A percentile compares a stretch with the other conserved stretches of the same genome.
Evolutionary conservation across 2,113 vertebrate genomes (phyloP).

Genomic region (Pycnonotus jocosus): DNA sequence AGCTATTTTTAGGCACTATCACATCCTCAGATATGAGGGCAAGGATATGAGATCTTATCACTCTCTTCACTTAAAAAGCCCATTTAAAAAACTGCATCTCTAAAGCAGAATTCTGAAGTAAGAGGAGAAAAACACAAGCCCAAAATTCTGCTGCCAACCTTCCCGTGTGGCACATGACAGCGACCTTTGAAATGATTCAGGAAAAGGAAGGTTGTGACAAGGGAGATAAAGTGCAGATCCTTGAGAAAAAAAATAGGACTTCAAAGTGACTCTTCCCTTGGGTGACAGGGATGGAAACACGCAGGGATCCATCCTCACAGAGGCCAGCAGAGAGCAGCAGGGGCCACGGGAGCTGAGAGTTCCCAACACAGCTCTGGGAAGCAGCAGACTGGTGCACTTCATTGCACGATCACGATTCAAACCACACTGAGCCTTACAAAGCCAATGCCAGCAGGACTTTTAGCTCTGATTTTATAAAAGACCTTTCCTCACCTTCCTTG

Average conservation of each 20-base stretch:
- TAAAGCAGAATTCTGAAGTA: background rate
- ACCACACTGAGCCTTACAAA: background rate
- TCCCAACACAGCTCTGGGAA: background rate
- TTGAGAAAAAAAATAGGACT: background rate
- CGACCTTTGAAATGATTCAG: background rate
- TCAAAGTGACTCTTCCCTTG: background rate
- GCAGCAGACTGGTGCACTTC: background rate
- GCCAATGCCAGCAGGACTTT: background rate
- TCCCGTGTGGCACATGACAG: background rate
- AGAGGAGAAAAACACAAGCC: background rate
- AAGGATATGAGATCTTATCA: background rate
- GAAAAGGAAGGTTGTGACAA: background rate
- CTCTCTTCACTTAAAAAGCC: background rate
- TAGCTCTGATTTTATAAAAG: background rate
- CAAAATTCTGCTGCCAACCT: background rate
- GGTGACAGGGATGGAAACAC: background rate
- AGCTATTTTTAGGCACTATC: background rate
- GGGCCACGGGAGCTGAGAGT: background rate
- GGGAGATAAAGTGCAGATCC: background rate
- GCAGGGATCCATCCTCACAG: background rate
- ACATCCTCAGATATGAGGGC: background rate
- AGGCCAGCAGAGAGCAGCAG: slow-evolving; percentile 59
- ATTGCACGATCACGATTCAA: background rate
- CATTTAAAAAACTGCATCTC: background rate
- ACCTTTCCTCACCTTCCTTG: background rate